These are phyloP conservation scores for Podiceps cristatus DNA, from an alignment of 2,113 vertebrate genomes.

Conservation along the genomic window DNA sequence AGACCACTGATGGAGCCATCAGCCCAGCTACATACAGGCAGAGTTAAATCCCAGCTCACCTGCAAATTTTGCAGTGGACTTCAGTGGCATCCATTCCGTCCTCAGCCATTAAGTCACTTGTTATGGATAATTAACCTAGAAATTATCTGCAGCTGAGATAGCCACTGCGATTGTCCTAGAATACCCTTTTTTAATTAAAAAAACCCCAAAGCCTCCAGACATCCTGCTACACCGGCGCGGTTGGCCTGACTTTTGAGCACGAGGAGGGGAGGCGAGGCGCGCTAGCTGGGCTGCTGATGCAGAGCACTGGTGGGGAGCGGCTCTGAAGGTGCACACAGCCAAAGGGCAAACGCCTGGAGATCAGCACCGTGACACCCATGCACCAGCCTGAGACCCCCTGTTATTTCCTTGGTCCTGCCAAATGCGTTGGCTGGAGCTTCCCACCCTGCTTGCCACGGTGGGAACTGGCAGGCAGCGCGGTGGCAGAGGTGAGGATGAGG, in stretches of 20 bases:
- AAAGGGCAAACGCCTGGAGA: not conserved
- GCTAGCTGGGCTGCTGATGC: fast-evolving
- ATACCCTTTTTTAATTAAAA: not conserved
- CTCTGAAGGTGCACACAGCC: not conserved
- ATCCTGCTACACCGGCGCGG: not conserved
- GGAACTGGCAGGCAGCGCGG: too few relatives aligned
- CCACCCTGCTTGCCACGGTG: too few relatives aligned
- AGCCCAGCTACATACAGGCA: not conserved
- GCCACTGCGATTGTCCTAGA: not conserved
- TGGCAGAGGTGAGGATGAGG: too few relatives aligned
- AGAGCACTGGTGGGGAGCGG: fast-evolving
- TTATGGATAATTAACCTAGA: not conserved
- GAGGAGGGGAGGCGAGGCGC: not conserved
- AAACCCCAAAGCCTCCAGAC: not conserved
- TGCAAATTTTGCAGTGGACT: not conserved
- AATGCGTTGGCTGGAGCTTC: too few relatives aligned
- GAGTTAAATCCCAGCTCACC: not conserved
- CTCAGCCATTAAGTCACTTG: not conserved
- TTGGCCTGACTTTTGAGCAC: not conserved
- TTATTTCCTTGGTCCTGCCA: too few relatives aligned
- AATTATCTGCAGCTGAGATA: not conserved
- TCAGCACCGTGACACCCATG: fast-evolving
- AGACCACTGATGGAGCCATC: not conserved
- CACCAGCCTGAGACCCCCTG: fast-evolving
- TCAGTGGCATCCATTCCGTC: not conserved